Conservation (phyloP, 2,888 invertebrate species). For the Sphinx pinastri region DNA sequence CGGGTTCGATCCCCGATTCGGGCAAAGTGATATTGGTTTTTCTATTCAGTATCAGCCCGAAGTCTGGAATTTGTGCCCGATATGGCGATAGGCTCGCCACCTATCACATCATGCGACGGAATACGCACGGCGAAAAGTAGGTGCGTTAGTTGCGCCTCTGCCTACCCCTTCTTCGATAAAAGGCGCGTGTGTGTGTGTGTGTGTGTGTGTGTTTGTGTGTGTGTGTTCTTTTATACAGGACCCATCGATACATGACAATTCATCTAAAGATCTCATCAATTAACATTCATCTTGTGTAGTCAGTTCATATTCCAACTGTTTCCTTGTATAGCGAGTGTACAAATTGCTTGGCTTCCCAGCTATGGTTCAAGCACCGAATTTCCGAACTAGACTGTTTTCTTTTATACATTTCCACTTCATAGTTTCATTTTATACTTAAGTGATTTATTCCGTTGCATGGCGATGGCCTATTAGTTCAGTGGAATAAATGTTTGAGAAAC, state of each 20-base stretch:
- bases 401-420: constrained; percentile 25
- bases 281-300: constrained; percentile 5
- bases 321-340: neutral
- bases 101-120: too few species aligned
- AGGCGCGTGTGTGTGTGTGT: too few species aligned
- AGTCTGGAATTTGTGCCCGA: too few species aligned
- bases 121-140: too few species aligned
- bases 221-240: neutral
- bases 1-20: too few species aligned
- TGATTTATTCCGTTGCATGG: constrained; percentile 7
- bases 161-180: too few species aligned
- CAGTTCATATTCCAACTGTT: neutral
- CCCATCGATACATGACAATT: neutral
- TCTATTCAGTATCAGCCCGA: too few species aligned
- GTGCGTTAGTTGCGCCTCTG: too few species aligned
- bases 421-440: constrained; percentile 20
- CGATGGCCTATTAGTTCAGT: neutral
- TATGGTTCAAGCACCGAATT: constrained; percentile 19
- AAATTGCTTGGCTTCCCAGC: neutral
- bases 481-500: neutral
- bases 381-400: constrained; percentile 14
- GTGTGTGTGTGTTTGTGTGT: too few species aligned
- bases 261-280: neutral
- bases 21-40: too few species aligned
- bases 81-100: too few species aligned